Evolutionary conservation across 1,140 invertebrate species (phyloP).

Genomic region (Vanessa tameamea): DNA sequence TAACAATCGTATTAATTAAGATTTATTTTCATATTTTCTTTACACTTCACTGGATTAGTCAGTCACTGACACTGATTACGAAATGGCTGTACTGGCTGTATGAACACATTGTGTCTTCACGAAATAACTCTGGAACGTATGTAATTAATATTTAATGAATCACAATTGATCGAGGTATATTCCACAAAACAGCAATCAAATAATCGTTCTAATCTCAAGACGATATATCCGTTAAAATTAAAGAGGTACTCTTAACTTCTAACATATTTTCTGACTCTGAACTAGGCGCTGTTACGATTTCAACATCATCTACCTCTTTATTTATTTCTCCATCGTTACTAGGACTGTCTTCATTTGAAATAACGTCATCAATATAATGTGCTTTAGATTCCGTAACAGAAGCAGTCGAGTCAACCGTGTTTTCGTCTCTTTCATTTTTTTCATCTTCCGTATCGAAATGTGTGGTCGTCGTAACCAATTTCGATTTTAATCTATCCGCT

Average conservation of each 20-base stretch:
- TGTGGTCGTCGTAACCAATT: slow-evolving; percentile 45
- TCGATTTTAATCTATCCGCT: slow-evolving; percentile 39
- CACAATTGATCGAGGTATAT: too few relatives aligned
- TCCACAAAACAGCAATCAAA: too few relatives aligned
- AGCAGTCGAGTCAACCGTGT: slow-evolving; percentile 27
- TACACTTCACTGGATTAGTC: too few relatives aligned
- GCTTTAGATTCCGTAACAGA: background rate
- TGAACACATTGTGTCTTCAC: too few relatives aligned
- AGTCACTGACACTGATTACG: too few relatives aligned
- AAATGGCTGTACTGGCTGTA: too few relatives aligned
- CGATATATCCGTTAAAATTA: background rate
- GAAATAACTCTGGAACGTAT: too few relatives aligned
- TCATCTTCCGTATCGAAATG: slow-evolving; percentile 38
- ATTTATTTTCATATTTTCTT: too few relatives aligned
- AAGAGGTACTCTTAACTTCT: background rate
- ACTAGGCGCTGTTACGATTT: background rate
- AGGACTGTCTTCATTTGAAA: background rate
- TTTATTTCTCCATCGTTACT: background rate
- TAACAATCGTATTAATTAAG: too few relatives aligned
- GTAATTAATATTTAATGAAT: too few relatives aligned
- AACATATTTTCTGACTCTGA: background rate
- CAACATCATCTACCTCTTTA: background rate
- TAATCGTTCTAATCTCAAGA: too few relatives aligned
- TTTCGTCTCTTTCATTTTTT: slow-evolving; percentile 18
- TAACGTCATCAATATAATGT: background rate